Base-by-base conservation (phyloP, 2,113 vertebrate genomes). In the Microcebus griseorufus region DNA sequence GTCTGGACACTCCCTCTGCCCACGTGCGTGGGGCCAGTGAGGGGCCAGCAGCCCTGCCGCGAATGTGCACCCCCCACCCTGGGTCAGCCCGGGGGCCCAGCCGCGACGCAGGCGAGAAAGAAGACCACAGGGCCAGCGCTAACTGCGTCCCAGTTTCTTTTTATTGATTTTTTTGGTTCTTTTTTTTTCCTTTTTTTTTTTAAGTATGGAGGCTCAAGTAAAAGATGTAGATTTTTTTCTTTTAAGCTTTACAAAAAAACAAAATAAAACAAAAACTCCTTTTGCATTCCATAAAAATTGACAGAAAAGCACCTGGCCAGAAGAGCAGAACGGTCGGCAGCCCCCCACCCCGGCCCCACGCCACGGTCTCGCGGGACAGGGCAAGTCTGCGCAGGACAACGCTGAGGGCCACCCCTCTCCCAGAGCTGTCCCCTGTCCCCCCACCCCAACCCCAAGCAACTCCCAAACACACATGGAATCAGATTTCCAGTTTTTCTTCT, bases 241-340 rank as follows among this genome's bases (percentile, higher is more conserved):
- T 98, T 99, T 98, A 99, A 99, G 99, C 98, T 99, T 99, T 99
- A 99, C 98, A 99, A 99, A 99, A 98, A 97, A 98, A 96, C 78
- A 98, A 98, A 98, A 98, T 84, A 96, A 97, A 98, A 98, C 89
- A 97, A 97, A 98, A 98, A 97, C 93, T 98, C 97, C 96, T 98
- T 98, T 98, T 98, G 98, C 99, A 98, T 99, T 99, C 98, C 98
- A 97, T 98, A 99, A 98, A 99, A 99, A 99, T 97, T 42, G 98
- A 99, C 98, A 98, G 98, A 98, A 98, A 98, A 98, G 98, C 98
- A 96, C 98, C 98, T 97, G 93, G 98, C 98, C 96, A 96, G 97
- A 98, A 98, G 97, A 97, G 98, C 98, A 96, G 97, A 93, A 90
- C 90, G 78, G 88, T 95, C 91, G 79, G 97, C 98, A 97, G 98